A percentile compares a stretch with the other conserved stretches of the same genome.
These are phyloP conservation scores for Anthophora plumipes DNA, from an alignment of 2,888 invertebrate genomes.

Conservation along the genomic window DNA sequence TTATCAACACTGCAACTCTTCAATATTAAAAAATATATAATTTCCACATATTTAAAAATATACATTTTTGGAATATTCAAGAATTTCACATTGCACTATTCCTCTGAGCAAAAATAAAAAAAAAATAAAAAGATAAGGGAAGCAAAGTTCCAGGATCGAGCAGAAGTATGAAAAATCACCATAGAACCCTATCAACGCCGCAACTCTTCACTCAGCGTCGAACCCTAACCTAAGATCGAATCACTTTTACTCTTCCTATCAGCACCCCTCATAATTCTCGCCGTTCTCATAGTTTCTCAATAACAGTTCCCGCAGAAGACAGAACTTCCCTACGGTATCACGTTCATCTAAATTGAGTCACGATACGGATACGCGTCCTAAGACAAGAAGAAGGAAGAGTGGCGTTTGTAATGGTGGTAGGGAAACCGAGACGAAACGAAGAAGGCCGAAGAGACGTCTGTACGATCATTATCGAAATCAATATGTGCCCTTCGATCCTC, in stretches of 20 bases:
- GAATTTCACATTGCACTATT: too few species aligned
- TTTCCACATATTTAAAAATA: too few species aligned
- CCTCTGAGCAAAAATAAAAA: too few species aligned
- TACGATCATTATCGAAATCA: constrained; percentile 70
- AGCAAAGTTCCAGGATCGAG: background rate
- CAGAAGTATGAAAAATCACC: background rate
- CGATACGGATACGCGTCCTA: constrained; percentile 51
- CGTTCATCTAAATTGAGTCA: constrained; percentile 56
- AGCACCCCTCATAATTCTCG: constrained; percentile 9
- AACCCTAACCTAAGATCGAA: constrained; percentile 1
- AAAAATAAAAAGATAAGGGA: too few species aligned
- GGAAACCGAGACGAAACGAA: background rate
- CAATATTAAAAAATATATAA: too few species aligned
- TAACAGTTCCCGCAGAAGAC: constrained; percentile 30
- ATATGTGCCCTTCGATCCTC: constrained; percentile 64
- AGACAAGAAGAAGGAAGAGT: constrained; percentile 23
- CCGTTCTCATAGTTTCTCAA: constrained; percentile 28
- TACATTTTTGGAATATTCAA: too few species aligned
- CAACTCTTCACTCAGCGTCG: background rate
- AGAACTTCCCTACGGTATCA: constrained; percentile 32
- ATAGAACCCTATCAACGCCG: background rate
- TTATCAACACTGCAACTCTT: too few species aligned
- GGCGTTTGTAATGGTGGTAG: too few species aligned
- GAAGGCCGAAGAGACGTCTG: constrained; percentile 1
- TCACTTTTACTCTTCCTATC: background rate